A percentile compares a stretch with the other conserved stretches of the same genome.
Evolutionary conservation across 2,888 invertebrate genomes (phyloP).

Genomic region (Biston betularia): DNA sequence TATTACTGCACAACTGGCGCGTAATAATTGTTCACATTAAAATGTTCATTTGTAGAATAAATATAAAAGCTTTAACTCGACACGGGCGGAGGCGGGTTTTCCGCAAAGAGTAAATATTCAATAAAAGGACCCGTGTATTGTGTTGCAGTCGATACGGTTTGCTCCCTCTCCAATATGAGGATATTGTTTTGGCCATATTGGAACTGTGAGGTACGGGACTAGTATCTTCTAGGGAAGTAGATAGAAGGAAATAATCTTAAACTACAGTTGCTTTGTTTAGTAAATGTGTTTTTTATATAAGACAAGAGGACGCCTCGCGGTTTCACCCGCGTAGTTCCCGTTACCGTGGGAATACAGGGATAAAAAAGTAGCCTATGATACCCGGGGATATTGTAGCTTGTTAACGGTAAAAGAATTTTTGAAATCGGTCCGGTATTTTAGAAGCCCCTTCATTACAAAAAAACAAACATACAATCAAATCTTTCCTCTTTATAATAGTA

Average conservation of each 20-base stretch:
- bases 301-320: no score
- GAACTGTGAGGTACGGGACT: constrained; percentile 43
- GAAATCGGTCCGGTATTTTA: no score
- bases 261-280: not conserved
- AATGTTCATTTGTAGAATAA: constrained; percentile 30
- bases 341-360: no score
- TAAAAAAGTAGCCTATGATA: no score
- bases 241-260: not conserved
- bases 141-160: constrained; percentile 70
- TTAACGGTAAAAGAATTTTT: no score
- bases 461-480: no score
- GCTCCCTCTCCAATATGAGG: constrained; percentile 72
- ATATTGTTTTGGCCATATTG: constrained; percentile 74
- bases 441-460: no score
- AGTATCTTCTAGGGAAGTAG: constrained; percentile 3
- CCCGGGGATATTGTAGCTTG: no score
- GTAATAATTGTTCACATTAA: constrained; percentile 31
- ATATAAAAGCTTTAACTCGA: constrained; percentile 44
- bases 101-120: constrained; percentile 70
- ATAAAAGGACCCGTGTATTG: constrained; percentile 70
- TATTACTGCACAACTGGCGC: constrained; percentile 18
- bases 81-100: constrained; percentile 47
- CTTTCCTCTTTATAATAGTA: no score
- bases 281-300: no score
- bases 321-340: no score